Evolutionary conservation across 2,888 invertebrate species (phyloP).

Genomic region (Caenorhabditis sp.): DNA sequence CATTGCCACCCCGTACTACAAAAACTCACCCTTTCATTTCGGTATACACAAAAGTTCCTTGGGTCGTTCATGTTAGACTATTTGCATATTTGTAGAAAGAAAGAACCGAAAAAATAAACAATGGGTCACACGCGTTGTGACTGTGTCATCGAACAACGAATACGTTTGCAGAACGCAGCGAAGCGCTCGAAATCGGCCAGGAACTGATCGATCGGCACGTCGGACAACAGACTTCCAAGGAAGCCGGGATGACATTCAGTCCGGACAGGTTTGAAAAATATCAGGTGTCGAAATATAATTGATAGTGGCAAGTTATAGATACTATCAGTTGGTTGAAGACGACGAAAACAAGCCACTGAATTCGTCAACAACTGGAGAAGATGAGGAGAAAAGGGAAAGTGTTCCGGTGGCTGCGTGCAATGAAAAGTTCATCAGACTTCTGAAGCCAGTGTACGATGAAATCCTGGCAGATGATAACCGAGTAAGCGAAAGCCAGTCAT

Average conservation of each 20-base stretch:
- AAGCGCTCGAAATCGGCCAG: slow-evolving; percentile 83
- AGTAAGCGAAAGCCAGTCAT: too few relatives aligned
- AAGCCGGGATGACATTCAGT: slow-evolving; percentile 72
- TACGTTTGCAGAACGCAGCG: slow-evolving; percentile 70
- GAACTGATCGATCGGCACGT: slow-evolving; percentile 83
- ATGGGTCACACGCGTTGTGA: slow-evolving; percentile 34
- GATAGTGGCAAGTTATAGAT: slow-evolving; percentile 26
- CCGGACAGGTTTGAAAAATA: slow-evolving; percentile 68
- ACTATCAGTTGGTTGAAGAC: slow-evolving; percentile 82
- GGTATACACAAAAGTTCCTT: slow-evolving; percentile 26
- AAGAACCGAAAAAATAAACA: slow-evolving; percentile 34
- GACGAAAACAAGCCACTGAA: slow-evolving; percentile 84
- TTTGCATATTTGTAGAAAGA: slow-evolving; percentile 33
- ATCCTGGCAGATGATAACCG: slow-evolving; percentile 83
- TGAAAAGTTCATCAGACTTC: slow-evolving; percentile 83
- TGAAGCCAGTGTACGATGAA: slow-evolving; percentile 83
- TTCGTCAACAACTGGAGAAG: slow-evolving; percentile 19
- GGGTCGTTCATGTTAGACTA: slow-evolving; percentile 19
- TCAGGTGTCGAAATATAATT: background rate
- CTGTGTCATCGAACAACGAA: slow-evolving; percentile 44
- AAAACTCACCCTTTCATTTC: slow-evolving; percentile 34
- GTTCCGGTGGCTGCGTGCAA: slow-evolving; percentile 82
- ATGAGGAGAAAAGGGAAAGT: slow-evolving; percentile 8
- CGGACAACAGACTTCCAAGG: slow-evolving; percentile 70
- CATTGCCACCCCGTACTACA: slow-evolving; percentile 46